A percentile compares a stretch with the other conserved stretches of the same genome.
Conservation (phyloP, 1,140 invertebrate species). For the Pseudoatta argentina region DNA sequence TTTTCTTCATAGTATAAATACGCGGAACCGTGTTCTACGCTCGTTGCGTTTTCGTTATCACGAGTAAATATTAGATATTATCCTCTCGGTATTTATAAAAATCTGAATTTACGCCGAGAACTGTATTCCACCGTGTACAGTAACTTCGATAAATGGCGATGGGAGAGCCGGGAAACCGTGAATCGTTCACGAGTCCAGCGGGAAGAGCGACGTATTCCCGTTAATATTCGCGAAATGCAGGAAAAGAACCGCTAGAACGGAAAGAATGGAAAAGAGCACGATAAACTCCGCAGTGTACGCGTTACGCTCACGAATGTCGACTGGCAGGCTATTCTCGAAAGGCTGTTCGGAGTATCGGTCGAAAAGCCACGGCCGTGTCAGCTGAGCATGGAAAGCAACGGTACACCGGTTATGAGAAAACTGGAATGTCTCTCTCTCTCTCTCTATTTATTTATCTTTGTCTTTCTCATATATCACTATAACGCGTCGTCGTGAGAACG, state of each 20-base stretch:
- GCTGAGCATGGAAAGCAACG: constrained; percentile 31
- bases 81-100: not conserved
- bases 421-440: constrained; percentile 7
- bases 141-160: not conserved
- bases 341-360: constrained; percentile 14
- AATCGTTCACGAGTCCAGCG: not conserved
- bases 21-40: no score
- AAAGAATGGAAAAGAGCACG: not conserved
- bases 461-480: not conserved
- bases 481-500: not conserved
- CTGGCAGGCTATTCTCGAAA: constrained; percentile 37
- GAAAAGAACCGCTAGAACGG: constrained; percentile 10
- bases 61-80: not conserved
- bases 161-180: not conserved
- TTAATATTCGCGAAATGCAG: not conserved
- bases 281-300: not conserved
- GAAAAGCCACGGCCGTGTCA: constrained; percentile 12
- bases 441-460: not conserved
- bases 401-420: constrained; percentile 10
- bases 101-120: not conserved
- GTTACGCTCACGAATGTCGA: not conserved
- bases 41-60: constrained; percentile 15
- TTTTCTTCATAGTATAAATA: not conserved
- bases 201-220: not conserved
- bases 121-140: no score